Evolutionary conservation across 2,888 invertebrate genomes (phyloP).

Genomic region (Meliscaeva auricollis): DNA sequence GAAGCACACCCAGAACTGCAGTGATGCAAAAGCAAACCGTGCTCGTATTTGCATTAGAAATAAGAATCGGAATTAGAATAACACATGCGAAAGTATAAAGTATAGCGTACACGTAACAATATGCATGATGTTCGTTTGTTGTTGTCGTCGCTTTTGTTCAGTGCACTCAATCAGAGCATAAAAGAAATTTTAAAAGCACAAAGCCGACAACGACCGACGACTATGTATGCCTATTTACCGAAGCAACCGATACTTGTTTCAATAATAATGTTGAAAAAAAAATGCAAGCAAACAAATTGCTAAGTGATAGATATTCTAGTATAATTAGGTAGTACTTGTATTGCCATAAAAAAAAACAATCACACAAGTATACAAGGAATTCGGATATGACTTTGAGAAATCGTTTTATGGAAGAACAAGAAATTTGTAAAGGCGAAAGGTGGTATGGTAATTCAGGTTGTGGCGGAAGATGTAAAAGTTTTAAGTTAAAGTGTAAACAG

Average conservation of each 20-base stretch:
- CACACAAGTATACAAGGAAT: neutral
- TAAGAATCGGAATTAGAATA: slow-evolving; percentile 63
- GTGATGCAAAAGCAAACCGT: slow-evolving; percentile 1
- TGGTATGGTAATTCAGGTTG: too few species aligned
- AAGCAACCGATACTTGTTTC: slow-evolving; percentile 24
- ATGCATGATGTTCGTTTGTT: slow-evolving; percentile 9
- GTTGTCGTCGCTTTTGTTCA: neutral
- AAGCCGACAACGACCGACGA: neutral
- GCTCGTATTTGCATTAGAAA: slow-evolving; percentile 22
- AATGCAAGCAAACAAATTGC: neutral
- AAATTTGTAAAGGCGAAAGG: too few species aligned
- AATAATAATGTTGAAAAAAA: slow-evolving; percentile 11
- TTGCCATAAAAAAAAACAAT: slow-evolving; percentile 23
- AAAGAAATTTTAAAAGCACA: slow-evolving; percentile 25
- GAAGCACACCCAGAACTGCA: slow-evolving; percentile 1
- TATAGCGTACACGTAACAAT: slow-evolving; percentile 9
- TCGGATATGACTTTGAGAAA: slow-evolving; percentile 21
- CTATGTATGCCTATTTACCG: neutral
- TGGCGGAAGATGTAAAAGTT: too few species aligned
- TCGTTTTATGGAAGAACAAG: neutral
- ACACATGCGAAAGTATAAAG: slow-evolving; percentile 24
- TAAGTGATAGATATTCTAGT: neutral
- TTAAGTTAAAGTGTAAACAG: too few species aligned
- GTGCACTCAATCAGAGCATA: slow-evolving; percentile 50
- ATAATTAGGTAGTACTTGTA: slow-evolving; percentile 22